These are phyloP conservation scores for Petrolisthes cinctipes DNA, from an alignment of 2,888 invertebrate genomes.

Conservation along the genomic window DNA sequence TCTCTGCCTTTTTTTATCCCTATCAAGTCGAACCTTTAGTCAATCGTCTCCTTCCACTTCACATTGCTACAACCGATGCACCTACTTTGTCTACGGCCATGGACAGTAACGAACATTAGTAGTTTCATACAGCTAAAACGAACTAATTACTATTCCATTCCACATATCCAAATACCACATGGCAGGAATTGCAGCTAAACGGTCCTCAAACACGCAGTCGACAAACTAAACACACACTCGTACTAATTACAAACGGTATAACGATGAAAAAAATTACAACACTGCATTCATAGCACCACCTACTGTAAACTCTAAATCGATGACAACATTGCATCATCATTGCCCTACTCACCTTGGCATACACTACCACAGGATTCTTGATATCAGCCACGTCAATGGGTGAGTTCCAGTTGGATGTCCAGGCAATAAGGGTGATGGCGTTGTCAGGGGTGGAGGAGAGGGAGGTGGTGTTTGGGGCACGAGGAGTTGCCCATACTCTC, in stretches of 20 bases:
- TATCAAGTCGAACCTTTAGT: background rate
- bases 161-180: too few relatives aligned
- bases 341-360: slow-evolving; percentile 51
- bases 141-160: too few relatives aligned
- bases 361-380: slow-evolving; percentile 48
- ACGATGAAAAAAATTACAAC: too few relatives aligned
- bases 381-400: slow-evolving; percentile 46
- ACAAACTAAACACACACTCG: too few relatives aligned
- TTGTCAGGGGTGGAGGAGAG: slow-evolving; percentile 17
- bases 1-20: background rate
- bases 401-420: slow-evolving; percentile 53
- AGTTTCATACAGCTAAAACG: too few relatives aligned
- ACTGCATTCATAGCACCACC: too few relatives aligned
- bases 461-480: slow-evolving; percentile 37
- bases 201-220: too few relatives aligned
- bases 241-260: too few relatives aligned
- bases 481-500: slow-evolving; percentile 58
- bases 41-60: background rate
- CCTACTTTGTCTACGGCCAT: too few relatives aligned
- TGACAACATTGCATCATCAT: background rate
- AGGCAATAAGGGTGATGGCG: slow-evolving; percentile 59
- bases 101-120: too few relatives aligned
- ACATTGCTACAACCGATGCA: too few relatives aligned
- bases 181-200: too few relatives aligned
- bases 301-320: background rate